Evolutionary conservation across 37 sponge, comb jelly and placozoan species (phyloP).

Genomic region (Cladorhizidae sp.): DNA sequence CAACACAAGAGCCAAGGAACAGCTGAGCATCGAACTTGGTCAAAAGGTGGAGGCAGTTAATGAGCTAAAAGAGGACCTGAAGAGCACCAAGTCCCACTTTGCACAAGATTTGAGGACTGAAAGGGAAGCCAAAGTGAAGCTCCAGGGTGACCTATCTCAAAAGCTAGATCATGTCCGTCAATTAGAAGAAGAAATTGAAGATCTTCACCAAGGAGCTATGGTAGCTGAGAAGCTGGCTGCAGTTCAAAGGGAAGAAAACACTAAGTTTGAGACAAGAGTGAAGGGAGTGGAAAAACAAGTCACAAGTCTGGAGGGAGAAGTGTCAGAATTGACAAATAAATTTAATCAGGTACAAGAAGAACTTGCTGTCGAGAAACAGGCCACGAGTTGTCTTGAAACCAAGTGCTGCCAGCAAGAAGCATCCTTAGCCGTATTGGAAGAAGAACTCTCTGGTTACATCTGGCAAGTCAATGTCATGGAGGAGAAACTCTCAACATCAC

Average conservation of each 20-base stretch:
- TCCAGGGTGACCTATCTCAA: too few relatives aligned
- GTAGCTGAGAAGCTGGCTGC: neutral
- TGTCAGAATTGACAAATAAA: neutral
- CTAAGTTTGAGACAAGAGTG: neutral
- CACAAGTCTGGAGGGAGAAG: neutral
- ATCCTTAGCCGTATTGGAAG: too few relatives aligned
- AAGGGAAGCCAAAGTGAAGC: neutral
- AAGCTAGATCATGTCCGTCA: too few relatives aligned
- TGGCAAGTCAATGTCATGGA: too few relatives aligned
- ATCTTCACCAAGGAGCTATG: too few relatives aligned
- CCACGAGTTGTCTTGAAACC: neutral
- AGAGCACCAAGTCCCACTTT: neutral
- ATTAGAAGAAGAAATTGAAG: too few relatives aligned
- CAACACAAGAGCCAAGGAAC: neutral
- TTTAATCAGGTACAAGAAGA: neutral
- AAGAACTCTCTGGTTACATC: too few relatives aligned
- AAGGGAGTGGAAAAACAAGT: neutral
- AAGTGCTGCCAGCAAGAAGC: neutral
- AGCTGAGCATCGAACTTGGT: neutral
- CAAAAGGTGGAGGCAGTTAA: neutral
- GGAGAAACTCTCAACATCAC: too few relatives aligned
- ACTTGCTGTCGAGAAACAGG: neutral
- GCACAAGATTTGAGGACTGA: neutral
- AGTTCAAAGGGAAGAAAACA: neutral
- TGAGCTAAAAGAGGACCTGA: neutral